A percentile compares a stretch with the other conserved stretches of the same genome.
Conservation (phyloP, 2,797 vertebrate genomes). For the Urosaurus nigricauda region DNA sequence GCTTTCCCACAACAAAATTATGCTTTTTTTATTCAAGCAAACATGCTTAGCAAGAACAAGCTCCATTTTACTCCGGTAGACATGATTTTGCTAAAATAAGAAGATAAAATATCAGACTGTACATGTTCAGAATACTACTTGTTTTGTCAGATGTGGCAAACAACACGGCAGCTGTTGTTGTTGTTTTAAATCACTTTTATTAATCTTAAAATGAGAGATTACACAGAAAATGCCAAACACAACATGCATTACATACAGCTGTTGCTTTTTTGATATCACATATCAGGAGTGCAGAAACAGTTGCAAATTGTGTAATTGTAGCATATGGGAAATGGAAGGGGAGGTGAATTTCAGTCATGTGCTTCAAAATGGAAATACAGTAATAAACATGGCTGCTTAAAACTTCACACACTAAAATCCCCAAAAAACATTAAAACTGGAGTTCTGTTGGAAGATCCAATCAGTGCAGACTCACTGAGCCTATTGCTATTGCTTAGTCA, state of each 20-base stretch:
- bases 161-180: not conserved
- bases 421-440: too few species aligned
- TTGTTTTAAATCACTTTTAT: too few species aligned
- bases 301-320: not conserved
- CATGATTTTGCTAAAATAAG: not conserved
- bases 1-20: not conserved
- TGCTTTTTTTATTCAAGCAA: not conserved
- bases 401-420: too few species aligned
- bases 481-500: too few species aligned
- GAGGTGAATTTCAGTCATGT: not conserved
- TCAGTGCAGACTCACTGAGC: too few species aligned
- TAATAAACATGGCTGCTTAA: too few species aligned
- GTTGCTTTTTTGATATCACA: not conserved
- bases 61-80: not conserved
- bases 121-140: not conserved
- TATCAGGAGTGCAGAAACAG: not conserved
- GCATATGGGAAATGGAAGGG: not conserved
- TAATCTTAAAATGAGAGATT: too few species aligned
- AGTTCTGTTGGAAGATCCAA: too few species aligned
- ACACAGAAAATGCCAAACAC: too few species aligned
- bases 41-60: not conserved
- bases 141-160: not conserved
- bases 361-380: not conserved
- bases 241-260: too few species aligned
- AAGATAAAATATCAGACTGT: not conserved